phyloP scores from a whole-genome alignment of 2,888 invertebrate genomes.

The Suillia variegata region DNA sequence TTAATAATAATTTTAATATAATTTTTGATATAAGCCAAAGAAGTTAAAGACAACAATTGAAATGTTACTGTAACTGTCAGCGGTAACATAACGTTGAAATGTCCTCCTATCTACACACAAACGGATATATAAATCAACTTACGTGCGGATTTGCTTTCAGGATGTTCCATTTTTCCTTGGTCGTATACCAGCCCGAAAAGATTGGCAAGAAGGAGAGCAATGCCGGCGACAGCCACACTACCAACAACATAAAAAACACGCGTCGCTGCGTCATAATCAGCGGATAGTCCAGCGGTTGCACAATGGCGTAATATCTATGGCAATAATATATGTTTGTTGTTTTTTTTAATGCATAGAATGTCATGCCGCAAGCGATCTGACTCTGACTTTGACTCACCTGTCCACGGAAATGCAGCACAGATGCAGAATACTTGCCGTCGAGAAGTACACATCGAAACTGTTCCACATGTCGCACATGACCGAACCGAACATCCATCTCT shows the following conservation, averaged over 20 bases:
- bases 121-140: conserved; percentile 56
- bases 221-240: conserved; percentile 91
- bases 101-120: too few species aligned
- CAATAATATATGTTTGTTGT: too few species aligned
- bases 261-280: conserved; percentile 87
- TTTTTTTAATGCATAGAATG: too few species aligned
- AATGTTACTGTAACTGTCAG: too few species aligned
- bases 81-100: too few species aligned
- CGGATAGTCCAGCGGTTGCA: conserved; percentile 89
- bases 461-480: conserved; percentile 95
- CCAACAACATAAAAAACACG: conserved; percentile 78
- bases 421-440: conserved; percentile 89
- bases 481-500: conserved; percentile 86
- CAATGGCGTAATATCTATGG: conserved; percentile 88
- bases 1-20: too few species aligned
- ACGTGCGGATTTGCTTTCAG: conserved; percentile 72
- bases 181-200: conserved; percentile 94
- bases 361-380: not conserved
- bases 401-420: conserved; percentile 94
- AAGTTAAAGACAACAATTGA: too few species aligned
- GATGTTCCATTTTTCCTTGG: conserved; percentile 76
- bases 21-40: too few species aligned
- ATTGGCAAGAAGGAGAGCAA: conserved; percentile 92
- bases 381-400: conserved; percentile 48
- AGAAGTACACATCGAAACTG: conserved; percentile 91